Base-by-base conservation (phyloP, 2,888 invertebrate species). In the Eretmocerus hayati region DNA sequence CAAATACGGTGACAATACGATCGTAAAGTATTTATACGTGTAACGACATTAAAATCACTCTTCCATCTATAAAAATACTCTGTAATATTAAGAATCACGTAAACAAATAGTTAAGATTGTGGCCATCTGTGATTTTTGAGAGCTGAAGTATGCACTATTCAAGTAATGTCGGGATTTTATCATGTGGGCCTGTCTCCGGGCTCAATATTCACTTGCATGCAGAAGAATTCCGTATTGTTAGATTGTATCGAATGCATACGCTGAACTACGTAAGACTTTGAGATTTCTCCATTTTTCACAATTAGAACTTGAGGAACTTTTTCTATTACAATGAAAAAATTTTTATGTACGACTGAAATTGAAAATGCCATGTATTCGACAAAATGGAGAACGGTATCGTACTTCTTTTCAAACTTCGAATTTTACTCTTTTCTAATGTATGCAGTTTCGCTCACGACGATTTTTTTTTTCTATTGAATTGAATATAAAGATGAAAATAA, bases 1-100 rank as follows among this genome's bases (percentile, higher is more conserved):
- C 48, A 44, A 48, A 52, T 52, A 52, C 38, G 48, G 48, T 46
- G 48, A 52, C 47, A 48, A 45, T 52, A 46, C 33, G 6, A 47
- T 48, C 48, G 48, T 48, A 48, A 42, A 51, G 23, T 52, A 48
- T 52, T 46, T 48, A 46, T 42, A 42, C 48, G 48, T 39, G 47
- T 48, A 45, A 44, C 48, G 26, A 39, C 42, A 36, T 45, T 42
- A 33, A 42, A 48, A 46, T 31, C 42, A 42, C 48, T 52, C 33
- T 46, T 39, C 32, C 41, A 48, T 39, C 42, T 48, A 22, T 13
- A 19, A 19, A 37, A 42, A 22, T 50, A 46, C 33, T 42, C 20
- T 6, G 23, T 45, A 48, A 48, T n/a, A 40, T 16, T 26, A 22
- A 23, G 40, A 30, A 31, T 40, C 37, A 38, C 15, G 16, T 21